These are phyloP conservation scores for Helarctos malayanus DNA, from an alignment of 2,797 vertebrate genomes.

Conservation along the genomic window DNA sequence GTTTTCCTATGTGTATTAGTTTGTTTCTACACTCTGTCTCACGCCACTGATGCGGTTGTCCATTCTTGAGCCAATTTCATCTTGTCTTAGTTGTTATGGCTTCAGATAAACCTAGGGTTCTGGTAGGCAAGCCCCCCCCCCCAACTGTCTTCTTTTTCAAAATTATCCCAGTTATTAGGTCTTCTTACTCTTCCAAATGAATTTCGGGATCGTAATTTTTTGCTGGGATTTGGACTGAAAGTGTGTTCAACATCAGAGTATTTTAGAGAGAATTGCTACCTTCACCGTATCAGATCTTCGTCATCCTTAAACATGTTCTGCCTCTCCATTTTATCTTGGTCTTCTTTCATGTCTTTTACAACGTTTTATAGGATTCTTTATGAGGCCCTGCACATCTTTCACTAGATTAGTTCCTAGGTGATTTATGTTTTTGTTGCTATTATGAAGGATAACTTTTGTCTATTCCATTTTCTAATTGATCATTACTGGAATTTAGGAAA, in stretches of 20 bases:
- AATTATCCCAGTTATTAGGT: neutral
- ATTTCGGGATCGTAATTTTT: conserved; percentile 9
- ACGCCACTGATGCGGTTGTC: neutral
- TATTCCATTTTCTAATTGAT: neutral
- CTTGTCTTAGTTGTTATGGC: neutral
- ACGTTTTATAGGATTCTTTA: neutral
- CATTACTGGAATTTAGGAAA: neutral
- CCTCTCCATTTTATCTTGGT: neutral
- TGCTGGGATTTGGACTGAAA: neutral
- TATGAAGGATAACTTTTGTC: neutral
- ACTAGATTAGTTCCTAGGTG: neutral
- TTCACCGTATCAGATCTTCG: neutral
- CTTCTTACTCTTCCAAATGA: conserved; percentile 39
- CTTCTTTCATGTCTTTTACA: neutral
- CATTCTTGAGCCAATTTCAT: neutral
- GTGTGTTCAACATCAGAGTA: neutral
- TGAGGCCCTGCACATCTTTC: neutral
- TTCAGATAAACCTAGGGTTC: neutral
- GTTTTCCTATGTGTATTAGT: neutral
- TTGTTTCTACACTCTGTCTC: neutral
- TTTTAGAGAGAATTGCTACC: neutral
- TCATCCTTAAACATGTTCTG: neutral
- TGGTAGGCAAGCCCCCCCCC: neutral
- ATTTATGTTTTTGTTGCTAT: neutral
- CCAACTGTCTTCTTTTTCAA: neutral